Evolutionary conservation across 2,888 invertebrate species (phyloP), one percentile per base, ranked within the genome.

Genomic region (Eupithecia insigniata): DNA sequence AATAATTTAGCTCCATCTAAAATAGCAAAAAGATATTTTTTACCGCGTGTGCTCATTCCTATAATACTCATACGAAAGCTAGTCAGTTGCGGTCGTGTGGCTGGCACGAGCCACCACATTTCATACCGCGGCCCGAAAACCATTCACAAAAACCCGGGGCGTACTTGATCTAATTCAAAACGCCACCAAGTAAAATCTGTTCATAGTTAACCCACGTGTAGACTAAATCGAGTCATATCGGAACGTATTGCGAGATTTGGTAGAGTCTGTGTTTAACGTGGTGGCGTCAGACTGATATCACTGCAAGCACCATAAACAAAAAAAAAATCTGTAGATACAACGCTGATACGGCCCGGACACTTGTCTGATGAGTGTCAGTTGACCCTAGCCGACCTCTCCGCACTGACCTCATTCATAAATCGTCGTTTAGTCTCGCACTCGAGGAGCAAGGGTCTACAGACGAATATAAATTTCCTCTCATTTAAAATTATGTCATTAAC

Each of bases 401-500:
- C 86, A 84, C 85, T 92, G 93, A 93, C 92, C 93, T 90, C 92
- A 90, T 91, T 90, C 92, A 92, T 93, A 93, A 93, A 92, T 92
- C 87, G 84, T 90, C 89, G 90, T 92, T 91, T 90, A 91, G 89
- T 89, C 87, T 89, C 87, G 86, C 87, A 88, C 83, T 85, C 83
- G 83, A 89, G 87, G 89, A 89, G 84, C 88, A 87, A 85, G 86
- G 89, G 88, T 89, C 87, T 82, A 81, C 82, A 80, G 79, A 80
- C 80, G 80, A 85, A 81, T 86, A 88, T 87, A 85, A 83, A 87
- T 85, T 82, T 76, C 46, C 64, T 62, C 68, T 75, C 75, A 74
- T 77, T 77, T 75, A 70, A 79, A 78, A 78, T 73, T 71, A 76
- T 74, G 72, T 72, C 73, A 71, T 77, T 69, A 77, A 73, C 71